phyloP scores from a whole-genome alignment of 1,140 invertebrate species.

The Heliconius congener region DNA sequence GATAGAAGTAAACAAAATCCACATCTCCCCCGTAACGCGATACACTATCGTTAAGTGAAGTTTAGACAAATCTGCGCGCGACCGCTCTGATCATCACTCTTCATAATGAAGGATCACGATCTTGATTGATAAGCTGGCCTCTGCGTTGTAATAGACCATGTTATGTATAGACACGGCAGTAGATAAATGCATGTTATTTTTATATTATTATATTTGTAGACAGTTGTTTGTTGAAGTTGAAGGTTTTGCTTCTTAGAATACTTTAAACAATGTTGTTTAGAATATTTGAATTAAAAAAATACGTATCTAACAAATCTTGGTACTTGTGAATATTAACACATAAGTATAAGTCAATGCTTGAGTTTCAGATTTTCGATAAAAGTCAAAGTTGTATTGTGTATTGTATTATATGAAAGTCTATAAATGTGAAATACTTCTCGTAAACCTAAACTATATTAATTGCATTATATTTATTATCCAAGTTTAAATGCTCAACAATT shows the following conservation, averaged over 20 bases:
- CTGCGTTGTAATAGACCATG: conserved; percentile 43
- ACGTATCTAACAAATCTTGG: no score
- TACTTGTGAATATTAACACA: no score
- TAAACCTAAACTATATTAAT: background rate
- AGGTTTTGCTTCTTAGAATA: background rate
- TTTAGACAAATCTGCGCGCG: conserved; percentile 72
- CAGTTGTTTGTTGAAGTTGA: background rate
- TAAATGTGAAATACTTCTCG: no score
- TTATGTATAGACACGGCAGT: conserved; percentile 38
- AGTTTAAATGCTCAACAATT: background rate
- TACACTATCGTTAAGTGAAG: conserved; percentile 50
- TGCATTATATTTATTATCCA: background rate
- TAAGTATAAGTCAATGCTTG: no score
- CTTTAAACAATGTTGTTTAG: background rate
- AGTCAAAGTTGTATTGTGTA: no score
- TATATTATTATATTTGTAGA: background rate
- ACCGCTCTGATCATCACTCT: conserved; percentile 67
- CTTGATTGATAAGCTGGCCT: conserved; percentile 76
- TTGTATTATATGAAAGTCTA: no score
- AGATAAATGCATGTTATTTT: background rate
- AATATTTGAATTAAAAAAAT: no score
- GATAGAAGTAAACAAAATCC: conserved; percentile 29
- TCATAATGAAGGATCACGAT: conserved; percentile 78
- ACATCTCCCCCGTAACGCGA: conserved; percentile 39
- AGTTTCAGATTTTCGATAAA: no score